These are phyloP conservation scores for Lacerta agilis DNA, from an alignment of 2,797 vertebrate species.

Conservation along the genomic window DNA sequence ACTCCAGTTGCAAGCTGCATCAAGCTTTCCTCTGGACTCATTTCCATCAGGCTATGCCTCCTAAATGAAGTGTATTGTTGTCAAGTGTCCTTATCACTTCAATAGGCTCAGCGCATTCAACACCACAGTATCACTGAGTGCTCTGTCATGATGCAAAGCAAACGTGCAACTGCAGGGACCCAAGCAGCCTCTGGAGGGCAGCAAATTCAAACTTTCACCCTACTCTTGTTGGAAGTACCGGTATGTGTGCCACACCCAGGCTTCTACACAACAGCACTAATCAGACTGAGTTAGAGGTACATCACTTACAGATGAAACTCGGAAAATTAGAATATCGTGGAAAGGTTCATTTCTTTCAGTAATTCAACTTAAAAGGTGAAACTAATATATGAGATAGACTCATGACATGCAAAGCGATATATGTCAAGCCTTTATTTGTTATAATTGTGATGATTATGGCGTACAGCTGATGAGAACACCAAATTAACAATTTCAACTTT, in stretches of 20 bases:
- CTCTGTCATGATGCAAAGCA: background rate
- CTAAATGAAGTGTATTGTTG: background rate
- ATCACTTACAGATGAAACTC: no score
- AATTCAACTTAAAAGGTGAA: no score
- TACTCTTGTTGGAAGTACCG: accelerated
- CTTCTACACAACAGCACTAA: background rate
- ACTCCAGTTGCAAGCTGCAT: background rate
- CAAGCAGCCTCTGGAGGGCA: conserved; percentile 54
- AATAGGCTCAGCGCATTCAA: background rate
- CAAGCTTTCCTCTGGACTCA: background rate
- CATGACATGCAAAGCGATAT: no score
- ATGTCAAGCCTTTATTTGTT: no score
- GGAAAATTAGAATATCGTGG: no score
- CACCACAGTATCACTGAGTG: background rate
- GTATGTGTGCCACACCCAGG: background rate
- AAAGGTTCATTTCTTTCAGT: no score
- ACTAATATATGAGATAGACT: no score
- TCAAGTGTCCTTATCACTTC: background rate
- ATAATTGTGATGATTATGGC: no score
- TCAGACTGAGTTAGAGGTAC: accelerated
- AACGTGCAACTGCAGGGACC: background rate
- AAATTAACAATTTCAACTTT: no score
- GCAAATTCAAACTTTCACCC: background rate
- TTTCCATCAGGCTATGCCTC: background rate
- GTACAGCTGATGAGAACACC: no score